These are phyloP conservation scores for Diogma glabrata DNA, from an alignment of 2,888 invertebrate genomes.

Conservation along the genomic window DNA sequence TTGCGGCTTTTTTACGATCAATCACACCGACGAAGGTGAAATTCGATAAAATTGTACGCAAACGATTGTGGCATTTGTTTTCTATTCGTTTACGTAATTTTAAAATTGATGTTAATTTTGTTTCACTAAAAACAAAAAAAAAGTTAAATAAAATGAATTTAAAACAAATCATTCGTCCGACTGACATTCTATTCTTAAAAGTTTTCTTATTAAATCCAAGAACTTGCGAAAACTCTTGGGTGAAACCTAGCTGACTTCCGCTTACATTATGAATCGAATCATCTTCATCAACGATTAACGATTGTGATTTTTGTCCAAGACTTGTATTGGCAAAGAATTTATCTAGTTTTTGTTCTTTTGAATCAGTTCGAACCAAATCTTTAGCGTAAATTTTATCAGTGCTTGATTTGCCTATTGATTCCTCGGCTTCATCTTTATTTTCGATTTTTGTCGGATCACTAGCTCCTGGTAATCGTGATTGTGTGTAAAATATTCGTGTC, in stretches of 20 bases:
- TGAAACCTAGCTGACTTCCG: not conserved
- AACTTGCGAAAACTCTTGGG: no score
- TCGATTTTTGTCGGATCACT: conserved; percentile 32
- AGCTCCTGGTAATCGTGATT: conserved; percentile 54
- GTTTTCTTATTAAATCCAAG: no score
- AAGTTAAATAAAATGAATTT: conserved; percentile 40
- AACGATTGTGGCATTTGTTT: conserved; percentile 48
- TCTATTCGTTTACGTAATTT: conserved; percentile 60
- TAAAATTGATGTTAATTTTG: conserved; percentile 66
- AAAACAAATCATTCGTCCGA: no score
- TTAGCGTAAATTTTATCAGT: conserved; percentile 41
- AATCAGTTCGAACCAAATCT: conserved; percentile 69
- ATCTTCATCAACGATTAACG: not conserved
- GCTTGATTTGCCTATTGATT: conserved; percentile 21
- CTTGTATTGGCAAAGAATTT: conserved; percentile 50
- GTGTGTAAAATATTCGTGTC: conserved; percentile 77
- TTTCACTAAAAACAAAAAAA: conserved; percentile 44
- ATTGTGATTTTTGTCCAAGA: not conserved
- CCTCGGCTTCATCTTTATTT: conserved; percentile 27
- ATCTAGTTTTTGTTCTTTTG: conserved; percentile 75
- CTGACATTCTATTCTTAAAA: no score
- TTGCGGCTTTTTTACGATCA: conserved; percentile 55
- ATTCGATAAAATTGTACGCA: conserved; percentile 66
- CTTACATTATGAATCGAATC: not conserved
- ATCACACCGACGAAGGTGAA: conserved; percentile 86